These are phyloP conservation scores for Drosophila kambysellisi DNA, from an alignment of 2,888 invertebrate species.

Conservation along the genomic window DNA sequence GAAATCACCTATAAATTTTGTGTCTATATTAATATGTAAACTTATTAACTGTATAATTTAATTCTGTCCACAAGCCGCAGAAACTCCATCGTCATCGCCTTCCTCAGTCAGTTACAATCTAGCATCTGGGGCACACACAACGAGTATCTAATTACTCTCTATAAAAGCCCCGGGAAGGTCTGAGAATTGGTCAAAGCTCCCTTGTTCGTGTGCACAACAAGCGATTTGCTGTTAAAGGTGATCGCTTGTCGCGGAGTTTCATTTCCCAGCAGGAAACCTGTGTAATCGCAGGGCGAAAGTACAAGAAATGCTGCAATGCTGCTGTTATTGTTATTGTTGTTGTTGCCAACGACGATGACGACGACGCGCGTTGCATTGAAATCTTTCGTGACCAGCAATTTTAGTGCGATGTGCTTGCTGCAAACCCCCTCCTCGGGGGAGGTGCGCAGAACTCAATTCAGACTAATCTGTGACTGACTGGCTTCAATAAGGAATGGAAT, in stretches of 20 bases:
- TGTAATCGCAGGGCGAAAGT: constrained; percentile 85
- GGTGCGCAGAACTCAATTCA: constrained; percentile 85
- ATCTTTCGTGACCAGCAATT: constrained; percentile 85
- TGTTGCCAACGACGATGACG: constrained; percentile 42
- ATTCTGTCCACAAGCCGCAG: neutral
- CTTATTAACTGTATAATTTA: neutral
- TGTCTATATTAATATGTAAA: neutral
- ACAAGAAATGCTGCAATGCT: constrained; percentile 84
- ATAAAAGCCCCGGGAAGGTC: constrained; percentile 85
- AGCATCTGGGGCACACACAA: constrained; percentile 85
- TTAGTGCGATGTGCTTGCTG: constrained; percentile 86
- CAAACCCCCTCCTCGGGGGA: constrained; percentile 35
- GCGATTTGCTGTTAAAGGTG: constrained; percentile 49
- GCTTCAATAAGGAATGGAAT: neutral
- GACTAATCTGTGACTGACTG: constrained; percentile 86
- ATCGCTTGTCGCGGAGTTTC: constrained; percentile 74
- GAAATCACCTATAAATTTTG: neutral
- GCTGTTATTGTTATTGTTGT: constrained; percentile 57
- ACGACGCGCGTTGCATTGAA: constrained; percentile 81
- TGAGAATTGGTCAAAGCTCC: constrained; percentile 84
- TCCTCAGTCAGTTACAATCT: constrained; percentile 85
- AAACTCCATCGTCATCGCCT: constrained; percentile 9
- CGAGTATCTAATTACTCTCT: constrained; percentile 85
- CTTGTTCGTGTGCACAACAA: constrained; percentile 47
- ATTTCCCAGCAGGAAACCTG: constrained; percentile 85